phyloP scores from a whole-genome alignment of 2,113 vertebrate genomes.

The Dermatemys mawii region DNA sequence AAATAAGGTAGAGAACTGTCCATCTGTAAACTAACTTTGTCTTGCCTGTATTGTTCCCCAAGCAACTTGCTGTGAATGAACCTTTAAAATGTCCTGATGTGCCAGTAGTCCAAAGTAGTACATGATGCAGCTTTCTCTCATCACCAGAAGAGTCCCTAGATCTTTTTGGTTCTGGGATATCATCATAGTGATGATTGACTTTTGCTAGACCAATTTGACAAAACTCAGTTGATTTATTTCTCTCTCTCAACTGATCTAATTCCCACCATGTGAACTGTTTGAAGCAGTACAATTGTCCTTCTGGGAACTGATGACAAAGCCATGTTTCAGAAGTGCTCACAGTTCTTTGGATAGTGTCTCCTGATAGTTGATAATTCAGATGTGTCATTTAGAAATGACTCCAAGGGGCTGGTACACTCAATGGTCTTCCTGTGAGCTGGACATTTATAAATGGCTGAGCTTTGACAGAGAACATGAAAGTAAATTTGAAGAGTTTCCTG shows the following conservation, averaged over 20 bases:
- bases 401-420: not conserved
- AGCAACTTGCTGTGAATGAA: too few species aligned
- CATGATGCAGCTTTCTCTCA: not conserved
- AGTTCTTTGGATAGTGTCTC: not conserved
- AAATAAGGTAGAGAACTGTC: not conserved
- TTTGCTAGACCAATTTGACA: not conserved
- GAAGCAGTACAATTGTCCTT: not conserved
- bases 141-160: not conserved
- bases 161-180: not conserved
- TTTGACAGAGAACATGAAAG: not conserved
- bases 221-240: not conserved
- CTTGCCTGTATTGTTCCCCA: not conserved
- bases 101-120: not conserved
- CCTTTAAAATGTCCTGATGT: not conserved
- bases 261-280: not conserved
- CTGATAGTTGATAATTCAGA: not conserved
- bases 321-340: fast-evolving
- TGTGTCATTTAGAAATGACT: not conserved
- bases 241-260: not conserved
- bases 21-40: not conserved
- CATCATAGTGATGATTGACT: not conserved
- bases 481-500: not conserved
- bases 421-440: not conserved
- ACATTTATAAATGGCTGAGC: not conserved
- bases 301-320: not conserved